A percentile compares a stretch with the other conserved stretches of the same genome.
phyloP scores from a whole-genome alignment of 2,888 invertebrate species.

The Ennomos fuscantarius region DNA sequence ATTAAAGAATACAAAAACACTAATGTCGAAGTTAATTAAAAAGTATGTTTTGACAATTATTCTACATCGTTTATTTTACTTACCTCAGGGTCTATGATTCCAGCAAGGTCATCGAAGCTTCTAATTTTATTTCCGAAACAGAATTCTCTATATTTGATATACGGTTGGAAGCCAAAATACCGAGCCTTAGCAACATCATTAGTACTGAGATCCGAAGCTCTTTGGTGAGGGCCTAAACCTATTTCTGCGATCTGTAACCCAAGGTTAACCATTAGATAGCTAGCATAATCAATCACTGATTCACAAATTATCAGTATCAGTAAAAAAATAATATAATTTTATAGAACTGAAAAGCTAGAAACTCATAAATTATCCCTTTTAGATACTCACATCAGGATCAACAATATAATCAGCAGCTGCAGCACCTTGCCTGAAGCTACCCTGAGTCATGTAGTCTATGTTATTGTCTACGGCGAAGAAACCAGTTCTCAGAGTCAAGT shows the following conservation, averaged over 20 bases:
- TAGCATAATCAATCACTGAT: no score
- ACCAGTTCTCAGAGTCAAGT: constrained; percentile 60
- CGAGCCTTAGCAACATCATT: constrained; percentile 79
- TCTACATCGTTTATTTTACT: constrained; percentile 14
- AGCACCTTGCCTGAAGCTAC: constrained; percentile 61
- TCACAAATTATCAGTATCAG: no score
- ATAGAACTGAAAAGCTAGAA: constrained; percentile 3
- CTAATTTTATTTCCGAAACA: constrained; percentile 89
- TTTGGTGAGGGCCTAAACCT: constrained; percentile 55
- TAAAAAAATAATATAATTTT: no score
- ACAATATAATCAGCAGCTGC: constrained; percentile 61
- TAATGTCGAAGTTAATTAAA: no score
- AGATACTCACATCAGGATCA: constrained; percentile 62
- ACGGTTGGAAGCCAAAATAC: constrained; percentile 93
- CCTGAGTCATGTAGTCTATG: constrained; percentile 63
- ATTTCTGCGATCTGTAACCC: constrained; percentile 52
- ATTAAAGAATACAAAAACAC: no score
- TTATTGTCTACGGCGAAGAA: constrained; percentile 58
- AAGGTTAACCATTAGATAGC: neutral
- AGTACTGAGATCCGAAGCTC: constrained; percentile 53
- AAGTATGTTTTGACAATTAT: neutral
- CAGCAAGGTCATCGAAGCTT: constrained; percentile 55
- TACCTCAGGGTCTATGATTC: constrained; percentile 57
- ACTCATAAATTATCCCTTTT: no score
- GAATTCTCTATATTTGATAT: constrained; percentile 92